Evolutionary conservation across 2,888 invertebrate genomes (phyloP), one percentile per base, ranked within the genome.

Genomic region (Deilephila porcellus): DNA sequence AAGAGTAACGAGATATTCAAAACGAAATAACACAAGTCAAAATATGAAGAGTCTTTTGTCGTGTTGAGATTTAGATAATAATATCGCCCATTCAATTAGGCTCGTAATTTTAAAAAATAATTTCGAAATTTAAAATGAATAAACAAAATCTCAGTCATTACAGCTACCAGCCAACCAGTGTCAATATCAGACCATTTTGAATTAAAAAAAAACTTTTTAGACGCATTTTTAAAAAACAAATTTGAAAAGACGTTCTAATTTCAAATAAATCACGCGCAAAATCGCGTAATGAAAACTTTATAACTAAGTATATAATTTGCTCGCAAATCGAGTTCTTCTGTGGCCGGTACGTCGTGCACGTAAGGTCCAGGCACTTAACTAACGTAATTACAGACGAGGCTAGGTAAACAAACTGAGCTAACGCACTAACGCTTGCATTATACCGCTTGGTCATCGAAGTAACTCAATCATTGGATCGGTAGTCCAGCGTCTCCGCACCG

Each of bases 401-500:
- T 67, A 25, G 67, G 67, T 52, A 67, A 67, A 67, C 67, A 67
- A 67, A 67, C 67, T 67, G 25, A 67, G 67, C 67, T 67, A 67
- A 67, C 67, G 25, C 45, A 67, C 60, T 73, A 60, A 70, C 70
- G 60, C 45, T 32, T 52, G 59, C 60, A 71, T 71, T 60, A 71
- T 71, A 71, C 60, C 60, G 60, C 25, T 59, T 62, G 60, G 70
- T 84, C 79, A 83, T 81, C 76, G 77, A 74, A 71, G 71, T 85
- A 85, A 85, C 78, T 78, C 77, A 81, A 83, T 85, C 75, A 82
- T 74, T 20, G 67, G 70, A 79, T 74, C 77, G 81, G 62, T 74
- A 73, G 72, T 70, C 64, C 78, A 74, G 72, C 67, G 77, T 20
- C 73, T 75, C 76, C 75, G 74, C 79, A 76, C 75, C 75, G 70